phyloP scores from a whole-genome alignment of 1,140 invertebrate species.

The Leptopilina clavipes region DNA sequence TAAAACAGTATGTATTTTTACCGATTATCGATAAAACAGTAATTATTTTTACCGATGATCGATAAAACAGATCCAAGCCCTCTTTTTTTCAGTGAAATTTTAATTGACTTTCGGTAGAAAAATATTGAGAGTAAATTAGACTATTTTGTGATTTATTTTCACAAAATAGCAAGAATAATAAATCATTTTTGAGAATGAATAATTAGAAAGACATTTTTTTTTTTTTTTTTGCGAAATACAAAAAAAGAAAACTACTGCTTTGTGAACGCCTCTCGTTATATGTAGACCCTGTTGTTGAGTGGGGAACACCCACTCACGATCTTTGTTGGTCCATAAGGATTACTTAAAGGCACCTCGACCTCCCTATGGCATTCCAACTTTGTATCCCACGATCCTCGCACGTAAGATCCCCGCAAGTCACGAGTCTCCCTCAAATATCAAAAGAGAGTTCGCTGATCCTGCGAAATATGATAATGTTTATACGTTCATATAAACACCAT shows the following conservation, averaged over 20 bases:
- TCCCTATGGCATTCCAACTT: conserved; percentile 30
- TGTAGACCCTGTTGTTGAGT: conserved; percentile 5
- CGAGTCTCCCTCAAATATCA: conserved; percentile 32
- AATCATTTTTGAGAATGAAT: no score
- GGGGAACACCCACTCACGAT: conserved; percentile 65
- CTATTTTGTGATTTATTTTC: no score
- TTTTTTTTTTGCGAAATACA: no score
- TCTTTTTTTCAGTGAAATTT: no score
- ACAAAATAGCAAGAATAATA: no score
- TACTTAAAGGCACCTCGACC: conserved; percentile 52
- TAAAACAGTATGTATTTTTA: no score
- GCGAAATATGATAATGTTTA: conserved; percentile 23
- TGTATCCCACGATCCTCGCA: conserved; percentile 56
- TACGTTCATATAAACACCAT: not conserved
- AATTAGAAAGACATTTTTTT: no score
- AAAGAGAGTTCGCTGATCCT: conserved; percentile 28
- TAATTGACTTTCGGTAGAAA: no score
- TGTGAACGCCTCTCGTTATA: not conserved
- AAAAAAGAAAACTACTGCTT: not conserved
- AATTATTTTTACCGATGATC: no score
- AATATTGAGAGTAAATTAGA: no score
- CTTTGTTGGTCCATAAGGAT: conserved; percentile 46
- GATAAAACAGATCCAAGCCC: no score
- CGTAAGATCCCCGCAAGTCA: conserved; percentile 38
- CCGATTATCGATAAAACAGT: no score